phyloP scores from a whole-genome alignment of 2,888 invertebrate species.

The Euproctis similis region DNA sequence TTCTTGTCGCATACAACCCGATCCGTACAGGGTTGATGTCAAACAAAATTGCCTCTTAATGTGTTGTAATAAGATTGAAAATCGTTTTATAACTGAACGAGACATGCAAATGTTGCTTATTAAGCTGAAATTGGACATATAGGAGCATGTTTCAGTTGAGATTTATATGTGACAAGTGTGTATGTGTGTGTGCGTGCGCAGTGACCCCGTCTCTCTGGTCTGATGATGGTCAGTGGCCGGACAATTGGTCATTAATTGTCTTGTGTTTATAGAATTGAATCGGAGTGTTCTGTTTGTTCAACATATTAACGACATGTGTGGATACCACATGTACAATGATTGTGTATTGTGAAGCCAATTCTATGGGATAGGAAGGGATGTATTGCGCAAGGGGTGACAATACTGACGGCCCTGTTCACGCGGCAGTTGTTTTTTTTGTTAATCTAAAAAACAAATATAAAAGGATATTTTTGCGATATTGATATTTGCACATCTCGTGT shows the following conservation, averaged over 20 bases:
- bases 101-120: conserved; percentile 37
- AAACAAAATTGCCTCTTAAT: conserved; percentile 37
- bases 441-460: too few species aligned
- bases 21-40: conserved; percentile 37
- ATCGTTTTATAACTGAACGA: conserved; percentile 7
- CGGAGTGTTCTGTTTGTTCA: conserved; percentile 42
- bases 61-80: conserved; percentile 33
- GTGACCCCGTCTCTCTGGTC: conserved; percentile 37
- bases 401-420: too few species aligned
- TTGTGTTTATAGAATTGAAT: conserved; percentile 58
- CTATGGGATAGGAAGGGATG: not conserved
- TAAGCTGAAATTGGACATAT: conserved; percentile 58
- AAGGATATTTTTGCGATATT: too few species aligned
- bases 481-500: too few species aligned
- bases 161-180: conserved; percentile 53
- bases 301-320: conserved; percentile 32
- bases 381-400: not conserved
- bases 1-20: conserved; percentile 46
- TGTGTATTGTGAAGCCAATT: conserved; percentile 3
- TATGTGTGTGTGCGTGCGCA: too few species aligned
- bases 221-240: conserved; percentile 33
- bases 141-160: conserved; percentile 56
- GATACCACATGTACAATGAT: conserved; percentile 2
- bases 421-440: too few species aligned
- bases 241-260: conserved; percentile 64